Evolutionary conservation across 2,113 vertebrate genomes (phyloP).

Genomic region (Hyaena hyaena): DNA sequence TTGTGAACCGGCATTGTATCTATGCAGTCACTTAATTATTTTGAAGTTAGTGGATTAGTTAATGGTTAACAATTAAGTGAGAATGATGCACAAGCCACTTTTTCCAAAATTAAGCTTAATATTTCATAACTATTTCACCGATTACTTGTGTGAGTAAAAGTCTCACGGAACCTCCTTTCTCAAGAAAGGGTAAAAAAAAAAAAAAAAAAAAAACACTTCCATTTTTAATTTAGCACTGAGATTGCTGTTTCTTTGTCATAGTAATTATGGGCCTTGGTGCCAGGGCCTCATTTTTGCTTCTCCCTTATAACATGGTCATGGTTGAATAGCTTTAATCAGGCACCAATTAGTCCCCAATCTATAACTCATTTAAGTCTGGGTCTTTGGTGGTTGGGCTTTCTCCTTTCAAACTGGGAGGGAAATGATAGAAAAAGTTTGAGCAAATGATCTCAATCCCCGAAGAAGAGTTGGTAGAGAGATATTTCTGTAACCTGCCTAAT

Average conservation of each 20-base stretch:
- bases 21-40: conserved; percentile 20
- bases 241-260: conserved; percentile 65
- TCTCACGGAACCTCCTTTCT: conserved; percentile 59
- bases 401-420: conserved; percentile 61
- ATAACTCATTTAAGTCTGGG: conserved; percentile 61
- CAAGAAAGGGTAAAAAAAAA: conserved; percentile 17
- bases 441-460: conserved; percentile 67
- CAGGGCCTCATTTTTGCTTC: conserved; percentile 62
- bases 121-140: conserved; percentile 46
- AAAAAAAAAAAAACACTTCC: conserved; percentile 1
- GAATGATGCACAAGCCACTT: background rate
- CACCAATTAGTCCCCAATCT: conserved; percentile 67
- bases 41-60: conserved; percentile 54
- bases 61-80: conserved; percentile 40
- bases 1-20: background rate
- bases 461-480: conserved; percentile 65
- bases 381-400: conserved; percentile 43
- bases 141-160: conserved; percentile 1
- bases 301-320: conserved; percentile 57
- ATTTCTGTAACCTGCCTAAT: conserved; percentile 75
- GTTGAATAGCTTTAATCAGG: conserved; percentile 67
- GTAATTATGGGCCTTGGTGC: conserved; percentile 67
- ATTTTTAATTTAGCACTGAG: conserved; percentile 63
- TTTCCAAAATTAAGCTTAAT: conserved; percentile 60
- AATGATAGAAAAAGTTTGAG: conserved; percentile 68